Conservation (phyloP, 1,140 invertebrate species). For the Drosophila nannoptera region DNA sequence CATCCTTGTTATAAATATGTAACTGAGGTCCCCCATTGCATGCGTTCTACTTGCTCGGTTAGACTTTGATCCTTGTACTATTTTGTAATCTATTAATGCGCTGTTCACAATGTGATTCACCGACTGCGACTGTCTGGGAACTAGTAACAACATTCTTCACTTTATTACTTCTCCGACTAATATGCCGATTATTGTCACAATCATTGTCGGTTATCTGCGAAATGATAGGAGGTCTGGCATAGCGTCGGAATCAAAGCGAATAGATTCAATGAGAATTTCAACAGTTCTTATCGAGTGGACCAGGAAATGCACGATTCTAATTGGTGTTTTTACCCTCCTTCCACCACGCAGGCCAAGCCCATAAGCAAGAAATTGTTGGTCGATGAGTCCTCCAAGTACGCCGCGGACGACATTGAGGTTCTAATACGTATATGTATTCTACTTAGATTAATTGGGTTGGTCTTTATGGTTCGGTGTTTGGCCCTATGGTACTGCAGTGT, state of each 20-base stretch:
- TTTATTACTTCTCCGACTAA: neutral
- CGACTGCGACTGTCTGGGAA: neutral
- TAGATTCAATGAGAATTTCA: too few relatives aligned
- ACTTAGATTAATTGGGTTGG: slow-evolving; percentile 33
- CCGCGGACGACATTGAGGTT: slow-evolving; percentile 78
- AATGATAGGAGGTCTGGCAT: too few relatives aligned
- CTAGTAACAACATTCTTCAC: neutral
- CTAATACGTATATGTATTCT: slow-evolving; percentile 48
- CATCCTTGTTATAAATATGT: too few relatives aligned
- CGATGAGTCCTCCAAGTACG: slow-evolving; percentile 72
- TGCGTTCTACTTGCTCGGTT: too few relatives aligned
- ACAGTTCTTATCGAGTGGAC: too few relatives aligned
- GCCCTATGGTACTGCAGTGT: neutral
- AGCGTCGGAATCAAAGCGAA: neutral
- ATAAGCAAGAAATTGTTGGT: slow-evolving; percentile 63
- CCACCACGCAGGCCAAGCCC: slow-evolving; percentile 60
- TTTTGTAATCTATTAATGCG: neutral
- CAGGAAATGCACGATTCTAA: slow-evolving; percentile 23
- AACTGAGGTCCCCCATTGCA: too few relatives aligned
- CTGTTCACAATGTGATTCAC: slow-evolving; percentile 3
- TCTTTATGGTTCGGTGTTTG: slow-evolving; percentile 28
- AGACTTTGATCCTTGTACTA: neutral
- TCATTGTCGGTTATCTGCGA: neutral
- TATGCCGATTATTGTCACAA: neutral
- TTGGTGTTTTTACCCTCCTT: slow-evolving; percentile 43